Base-by-base conservation (phyloP, 2,797 vertebrate genomes). In the Smutsia gigantea region DNA sequence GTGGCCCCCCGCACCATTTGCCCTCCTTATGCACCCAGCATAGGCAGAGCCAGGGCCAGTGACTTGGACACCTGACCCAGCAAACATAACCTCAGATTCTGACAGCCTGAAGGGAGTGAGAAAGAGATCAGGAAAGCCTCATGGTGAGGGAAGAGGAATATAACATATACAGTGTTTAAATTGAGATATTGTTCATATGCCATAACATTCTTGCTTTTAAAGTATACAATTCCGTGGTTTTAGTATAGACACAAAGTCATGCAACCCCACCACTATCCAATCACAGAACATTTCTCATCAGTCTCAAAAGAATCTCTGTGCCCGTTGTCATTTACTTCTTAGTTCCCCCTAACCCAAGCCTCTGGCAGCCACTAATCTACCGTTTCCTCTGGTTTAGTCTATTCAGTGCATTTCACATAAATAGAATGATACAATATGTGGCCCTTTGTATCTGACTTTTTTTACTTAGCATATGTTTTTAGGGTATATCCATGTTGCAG, bases 1-100 rank as follows among this genome's bases (percentile, higher is more conserved):
- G 12, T 4, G 10, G 59, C 42, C 23, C 64, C 64, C 15, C 1
- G 29, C 0, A 0, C 29, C 19, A 23, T 61, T 27, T 5, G 11
- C 37, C n/a, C 19, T 27, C 37, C 11, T 6, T 34, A 7, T 3
- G 6, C 8, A 15, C 19, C 29, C 34, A 19, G 64, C 13, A 7
- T 31, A 2, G 10, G 15, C 57, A 27, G 63, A 61, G 18, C 27
- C 42, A 39, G 34, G 12, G 53, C 39, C 7, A 5, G 29, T 34
- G 1, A 37, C 4, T 21, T 6, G 17, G 39, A n/a, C 14, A 15
- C 51, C 46, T 37, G 37, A 27, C 31, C 3, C 25, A 17, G 72
- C 81, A 51, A 74, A 29, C n/a, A 6, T 46, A 34, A 2, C 31
- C 46, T 85, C 25, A 25, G 13, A 11, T 51, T 15, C 42, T 23